Conservation (phyloP, 2,797 vertebrate species). For the Mormyrops attenuatus region DNA sequence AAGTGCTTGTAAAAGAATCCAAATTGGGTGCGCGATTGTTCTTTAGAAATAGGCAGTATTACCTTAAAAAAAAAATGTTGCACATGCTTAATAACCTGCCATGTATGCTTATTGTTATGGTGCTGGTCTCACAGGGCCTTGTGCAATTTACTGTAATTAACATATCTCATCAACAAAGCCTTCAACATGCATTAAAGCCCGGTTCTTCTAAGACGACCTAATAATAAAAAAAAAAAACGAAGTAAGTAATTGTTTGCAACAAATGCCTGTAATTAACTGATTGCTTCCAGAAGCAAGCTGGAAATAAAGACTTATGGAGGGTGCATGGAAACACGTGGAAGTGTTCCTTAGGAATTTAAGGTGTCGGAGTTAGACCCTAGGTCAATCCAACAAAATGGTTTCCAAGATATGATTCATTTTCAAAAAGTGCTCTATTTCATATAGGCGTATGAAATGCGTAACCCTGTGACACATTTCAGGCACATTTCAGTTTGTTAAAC, state of each 20-base stretch:
- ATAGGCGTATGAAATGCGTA: background rate
- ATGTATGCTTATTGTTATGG: background rate
- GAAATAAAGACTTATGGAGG: background rate
- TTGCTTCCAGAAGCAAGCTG: constrained; percentile 8
- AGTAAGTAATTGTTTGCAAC: constrained; percentile 10
- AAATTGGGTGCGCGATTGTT: background rate
- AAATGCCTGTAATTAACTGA: constrained; percentile 4
- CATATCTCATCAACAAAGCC: background rate
- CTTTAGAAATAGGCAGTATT: background rate
- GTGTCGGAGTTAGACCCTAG: background rate
- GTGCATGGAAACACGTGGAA: constrained; percentile 1
- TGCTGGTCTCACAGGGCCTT: background rate
- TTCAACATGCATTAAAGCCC: background rate
- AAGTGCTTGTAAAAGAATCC: background rate
- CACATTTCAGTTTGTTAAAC: background rate
- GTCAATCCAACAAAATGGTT: constrained; percentile 1
- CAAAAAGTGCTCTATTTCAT: background rate
- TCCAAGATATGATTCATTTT: background rate
- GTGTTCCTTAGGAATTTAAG: constrained; percentile 9
- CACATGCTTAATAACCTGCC: background rate
- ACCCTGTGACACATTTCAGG: background rate
- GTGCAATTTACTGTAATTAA: background rate
- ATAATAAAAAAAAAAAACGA: background rate
- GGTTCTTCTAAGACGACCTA: background rate
- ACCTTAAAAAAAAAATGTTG: background rate